Evolutionary conservation across 1,140 invertebrate species (phyloP).

Genomic region (Vanessa tameamea): DNA sequence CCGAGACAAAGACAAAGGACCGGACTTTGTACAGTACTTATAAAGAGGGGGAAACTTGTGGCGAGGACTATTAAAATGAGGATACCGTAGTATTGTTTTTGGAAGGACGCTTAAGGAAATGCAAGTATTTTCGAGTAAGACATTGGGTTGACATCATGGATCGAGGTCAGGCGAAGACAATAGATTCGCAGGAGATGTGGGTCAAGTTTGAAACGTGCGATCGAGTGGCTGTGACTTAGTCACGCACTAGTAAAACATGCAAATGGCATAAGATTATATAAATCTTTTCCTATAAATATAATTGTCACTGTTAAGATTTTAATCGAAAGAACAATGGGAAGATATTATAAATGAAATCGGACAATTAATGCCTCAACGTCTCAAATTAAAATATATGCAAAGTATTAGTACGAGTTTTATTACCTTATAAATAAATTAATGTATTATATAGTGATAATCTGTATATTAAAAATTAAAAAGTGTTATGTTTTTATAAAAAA

Average conservation of each 20-base stretch:
- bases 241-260: slow-evolving; percentile 43
- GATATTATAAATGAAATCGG: neutral
- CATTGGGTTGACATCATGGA: slow-evolving; percentile 40
- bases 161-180: slow-evolving; percentile 65
- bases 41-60: slow-evolving; percentile 8
- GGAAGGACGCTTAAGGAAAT: slow-evolving; percentile 51
- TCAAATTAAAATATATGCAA: no score
- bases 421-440: no score
- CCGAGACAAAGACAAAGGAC: neutral
- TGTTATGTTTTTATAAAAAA: no score
- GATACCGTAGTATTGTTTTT: slow-evolving; percentile 36
- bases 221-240: slow-evolving; percentile 45
- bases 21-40: neutral
- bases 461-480: no score
- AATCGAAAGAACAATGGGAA: neutral
- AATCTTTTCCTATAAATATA: neutral
- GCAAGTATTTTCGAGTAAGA: slow-evolving; percentile 41
- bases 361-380: no score
- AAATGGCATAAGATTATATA: slow-evolving; percentile 1
- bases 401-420: no score
- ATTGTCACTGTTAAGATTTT: neutral
- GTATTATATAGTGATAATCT: no score
- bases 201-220: slow-evolving; percentile 68
- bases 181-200: slow-evolving; percentile 64
- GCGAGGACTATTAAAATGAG: slow-evolving; percentile 25